Evolutionary conservation across 1,140 invertebrate genomes (phyloP).

Genomic region (Lineus longissimus): DNA sequence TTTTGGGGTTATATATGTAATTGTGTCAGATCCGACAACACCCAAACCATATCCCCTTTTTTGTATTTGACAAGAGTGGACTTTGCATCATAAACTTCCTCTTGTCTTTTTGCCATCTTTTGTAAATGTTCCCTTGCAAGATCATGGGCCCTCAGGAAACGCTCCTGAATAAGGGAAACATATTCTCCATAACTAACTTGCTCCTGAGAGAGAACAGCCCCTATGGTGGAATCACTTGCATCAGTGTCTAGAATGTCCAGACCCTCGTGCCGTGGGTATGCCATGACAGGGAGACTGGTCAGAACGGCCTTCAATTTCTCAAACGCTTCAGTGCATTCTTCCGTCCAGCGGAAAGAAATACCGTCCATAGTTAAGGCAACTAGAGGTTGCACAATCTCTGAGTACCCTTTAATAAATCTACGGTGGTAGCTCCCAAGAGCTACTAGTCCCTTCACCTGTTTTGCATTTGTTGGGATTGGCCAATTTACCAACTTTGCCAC

Average conservation of each 20-base stretch:
- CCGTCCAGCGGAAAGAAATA: constrained; percentile 21
- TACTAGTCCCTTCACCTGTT: constrained; percentile 29
- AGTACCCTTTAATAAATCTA: constrained; percentile 25
- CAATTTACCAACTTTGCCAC: constrained; percentile 25
- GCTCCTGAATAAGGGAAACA: too few species aligned
- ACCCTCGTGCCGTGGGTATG: neutral
- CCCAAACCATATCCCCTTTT: neutral
- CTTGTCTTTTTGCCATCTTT: too few species aligned
- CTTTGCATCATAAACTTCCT: neutral
- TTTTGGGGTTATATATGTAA: too few species aligned
- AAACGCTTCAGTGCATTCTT: constrained; percentile 22
- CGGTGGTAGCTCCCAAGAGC: constrained; percentile 31
- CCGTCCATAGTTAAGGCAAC: constrained; percentile 20
- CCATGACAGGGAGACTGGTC: neutral
- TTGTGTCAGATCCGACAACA: neutral
- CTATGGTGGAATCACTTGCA: constrained; percentile 16
- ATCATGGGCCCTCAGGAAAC: too few species aligned
- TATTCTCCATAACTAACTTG: neutral
- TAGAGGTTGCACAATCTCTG: constrained; percentile 21
- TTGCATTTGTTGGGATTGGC: constrained; percentile 29
- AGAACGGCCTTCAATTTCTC: constrained; percentile 19
- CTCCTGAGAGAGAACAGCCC: constrained; percentile 20
- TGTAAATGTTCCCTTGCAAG: too few species aligned
- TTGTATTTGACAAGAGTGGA: neutral
- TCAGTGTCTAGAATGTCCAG: constrained; percentile 18